phyloP scores from a whole-genome alignment of 2,888 invertebrate species.

The Spatulosminthurus flaviceps region DNA sequence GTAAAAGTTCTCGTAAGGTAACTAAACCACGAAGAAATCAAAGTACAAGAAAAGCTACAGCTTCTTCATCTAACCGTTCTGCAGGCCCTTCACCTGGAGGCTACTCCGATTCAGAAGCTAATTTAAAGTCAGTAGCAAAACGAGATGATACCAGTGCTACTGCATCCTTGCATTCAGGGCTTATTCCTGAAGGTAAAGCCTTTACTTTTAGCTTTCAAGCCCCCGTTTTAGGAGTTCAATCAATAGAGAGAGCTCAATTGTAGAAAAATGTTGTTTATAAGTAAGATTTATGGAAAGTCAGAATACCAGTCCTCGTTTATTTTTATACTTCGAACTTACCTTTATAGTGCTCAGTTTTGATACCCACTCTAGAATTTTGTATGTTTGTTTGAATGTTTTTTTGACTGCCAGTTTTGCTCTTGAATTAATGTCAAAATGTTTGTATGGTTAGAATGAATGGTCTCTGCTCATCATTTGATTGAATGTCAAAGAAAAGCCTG shows the following conservation, averaged over 20 bases:
- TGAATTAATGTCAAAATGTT: no score
- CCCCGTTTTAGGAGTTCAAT: not conserved
- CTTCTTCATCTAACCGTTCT: not conserved
- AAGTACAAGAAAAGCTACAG: not conserved
- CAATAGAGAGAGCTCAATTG: constrained; percentile 16
- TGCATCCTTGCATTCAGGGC: not conserved
- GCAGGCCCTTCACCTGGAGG: not conserved
- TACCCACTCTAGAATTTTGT: no score
- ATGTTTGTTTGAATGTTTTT: no score
- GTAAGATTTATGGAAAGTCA: no score
- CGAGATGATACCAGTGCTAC: not conserved
- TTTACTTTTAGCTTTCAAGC: constrained; percentile 20
- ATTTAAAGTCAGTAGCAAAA: not conserved
- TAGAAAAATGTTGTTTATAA: not conserved
- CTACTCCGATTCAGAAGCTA: not conserved
- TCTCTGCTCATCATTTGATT: no score
- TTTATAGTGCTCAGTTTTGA: no score
- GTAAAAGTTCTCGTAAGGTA: no score
- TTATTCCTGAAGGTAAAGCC: constrained; percentile 10
- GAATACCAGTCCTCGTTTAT: no score
- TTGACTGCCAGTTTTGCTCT: no score
- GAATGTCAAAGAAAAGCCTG: no score
- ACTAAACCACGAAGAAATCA: not conserved
- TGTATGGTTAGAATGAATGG: no score
- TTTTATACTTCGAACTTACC: no score